Conservation (phyloP, 2,797 vertebrate genomes). For the Clamator glandarius region DNA sequence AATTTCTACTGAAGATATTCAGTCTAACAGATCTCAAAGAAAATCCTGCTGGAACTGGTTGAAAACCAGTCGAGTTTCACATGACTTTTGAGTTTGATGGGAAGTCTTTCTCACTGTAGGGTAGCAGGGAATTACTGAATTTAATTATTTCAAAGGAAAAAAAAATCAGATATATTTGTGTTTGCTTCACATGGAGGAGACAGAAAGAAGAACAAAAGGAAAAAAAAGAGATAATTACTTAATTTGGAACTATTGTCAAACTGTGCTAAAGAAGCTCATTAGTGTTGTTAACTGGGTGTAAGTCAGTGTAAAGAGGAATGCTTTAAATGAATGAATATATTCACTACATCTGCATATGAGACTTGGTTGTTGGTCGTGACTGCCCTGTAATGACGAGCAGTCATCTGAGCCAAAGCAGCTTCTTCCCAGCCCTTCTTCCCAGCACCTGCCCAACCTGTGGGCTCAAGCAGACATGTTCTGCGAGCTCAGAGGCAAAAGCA, state of each 20-base stretch:
- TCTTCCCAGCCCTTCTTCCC: not conserved
- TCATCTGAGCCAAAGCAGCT: not conserved
- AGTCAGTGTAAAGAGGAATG: not conserved
- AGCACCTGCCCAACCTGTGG: not conserved
- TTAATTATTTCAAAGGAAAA: not conserved
- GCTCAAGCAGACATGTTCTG: not conserved
- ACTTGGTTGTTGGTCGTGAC: not conserved
- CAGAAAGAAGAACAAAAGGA: not conserved
- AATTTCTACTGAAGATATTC: constrained; percentile 1
- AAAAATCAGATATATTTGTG: not conserved
- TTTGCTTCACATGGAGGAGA: not conserved
- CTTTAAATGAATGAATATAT: not conserved
- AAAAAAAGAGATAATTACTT: not conserved
- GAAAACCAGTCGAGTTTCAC: not conserved
- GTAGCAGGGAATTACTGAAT: not conserved
- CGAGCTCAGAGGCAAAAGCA: not conserved
- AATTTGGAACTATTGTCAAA: not conserved
- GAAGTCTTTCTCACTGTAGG: not conserved
- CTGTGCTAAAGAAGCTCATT: not conserved
- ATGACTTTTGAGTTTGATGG: not conserved
- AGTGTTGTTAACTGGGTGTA: not conserved
- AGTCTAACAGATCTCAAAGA: not conserved
- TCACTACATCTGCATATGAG: not conserved
- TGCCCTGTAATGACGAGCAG: not conserved
- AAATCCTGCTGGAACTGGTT: not conserved